Evolutionary conservation across 2,797 vertebrate species (phyloP).

Genomic region (Gadopsis bispinosus): DNA sequence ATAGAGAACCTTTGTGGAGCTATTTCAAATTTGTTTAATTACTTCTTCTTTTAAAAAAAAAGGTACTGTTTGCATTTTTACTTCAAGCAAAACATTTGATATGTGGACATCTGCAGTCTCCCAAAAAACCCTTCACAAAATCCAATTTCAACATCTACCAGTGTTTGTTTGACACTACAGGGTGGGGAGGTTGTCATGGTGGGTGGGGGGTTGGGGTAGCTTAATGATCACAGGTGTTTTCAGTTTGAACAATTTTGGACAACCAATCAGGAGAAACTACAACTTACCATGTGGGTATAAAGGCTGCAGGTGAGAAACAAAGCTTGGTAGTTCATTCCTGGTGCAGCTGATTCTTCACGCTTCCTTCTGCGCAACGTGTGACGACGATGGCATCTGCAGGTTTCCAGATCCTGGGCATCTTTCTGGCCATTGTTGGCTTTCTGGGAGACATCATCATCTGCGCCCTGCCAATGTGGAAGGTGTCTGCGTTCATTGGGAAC

Average conservation of each 20-base stretch:
- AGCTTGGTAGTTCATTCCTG: fast-evolving
- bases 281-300: slow-evolving; percentile 35
- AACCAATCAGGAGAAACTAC: slow-evolving; percentile 60
- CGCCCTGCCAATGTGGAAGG: slow-evolving; percentile 85
- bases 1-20: too few relatives aligned
- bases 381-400: slow-evolving; percentile 71
- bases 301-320: slow-evolving; percentile 7
- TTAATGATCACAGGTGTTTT: slow-evolving; percentile 59
- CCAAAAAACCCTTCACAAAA: not conserved
- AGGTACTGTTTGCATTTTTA: not conserved
- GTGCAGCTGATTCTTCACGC: fast-evolving
- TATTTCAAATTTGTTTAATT: not conserved
- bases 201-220: too few relatives aligned
- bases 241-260: slow-evolving; percentile 33
- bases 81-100: not conserved
- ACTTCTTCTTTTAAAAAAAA: too few relatives aligned
- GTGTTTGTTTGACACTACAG: not conserved
- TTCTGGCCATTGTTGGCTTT: slow-evolving; percentile 74
- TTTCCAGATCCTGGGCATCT: slow-evolving; percentile 74
- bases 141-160: not conserved
- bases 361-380: fast-evolving
- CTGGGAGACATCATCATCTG: slow-evolving; percentile 78
- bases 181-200: too few relatives aligned
- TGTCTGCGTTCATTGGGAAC: slow-evolving; percentile 84
- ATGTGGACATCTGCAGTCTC: not conserved